Conservation (phyloP, 2,113 vertebrate species). For the Malurus alboscapulatus region DNA sequence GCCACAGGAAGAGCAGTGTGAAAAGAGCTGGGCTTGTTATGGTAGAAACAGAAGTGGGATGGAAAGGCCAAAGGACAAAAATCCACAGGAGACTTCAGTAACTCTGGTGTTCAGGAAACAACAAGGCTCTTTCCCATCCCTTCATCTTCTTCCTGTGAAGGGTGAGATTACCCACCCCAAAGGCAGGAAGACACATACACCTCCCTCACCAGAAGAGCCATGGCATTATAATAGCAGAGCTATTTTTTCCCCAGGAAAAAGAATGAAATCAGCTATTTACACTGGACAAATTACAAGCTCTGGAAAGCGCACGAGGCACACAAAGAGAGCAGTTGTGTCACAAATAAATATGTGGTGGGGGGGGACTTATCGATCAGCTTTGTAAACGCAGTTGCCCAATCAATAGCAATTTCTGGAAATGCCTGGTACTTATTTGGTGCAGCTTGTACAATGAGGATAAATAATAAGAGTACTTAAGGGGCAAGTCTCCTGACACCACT, state of each 20-base stretch:
- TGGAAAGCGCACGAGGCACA: constrained; percentile 72
- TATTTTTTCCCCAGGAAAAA: constrained; percentile 73
- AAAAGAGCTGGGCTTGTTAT: constrained; percentile 33
- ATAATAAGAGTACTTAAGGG: constrained; percentile 73
- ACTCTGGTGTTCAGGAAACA: constrained; percentile 60
- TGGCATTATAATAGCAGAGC: constrained; percentile 59
- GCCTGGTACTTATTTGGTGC: constrained; percentile 75
- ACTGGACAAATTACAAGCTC: constrained; percentile 74
- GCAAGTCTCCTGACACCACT: constrained; percentile 61
- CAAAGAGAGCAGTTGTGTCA: constrained; percentile 64
- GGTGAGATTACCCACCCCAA: constrained; percentile 51
- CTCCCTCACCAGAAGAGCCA: constrained; percentile 41
- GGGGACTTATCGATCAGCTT: constrained; percentile 77
- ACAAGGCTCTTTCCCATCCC: constrained; percentile 66
- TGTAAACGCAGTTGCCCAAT: constrained; percentile 74
- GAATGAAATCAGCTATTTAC: constrained; percentile 78
- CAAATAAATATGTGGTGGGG: constrained; percentile 70
- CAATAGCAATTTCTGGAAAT: constrained; percentile 82
- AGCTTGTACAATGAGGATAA: constrained; percentile 68
- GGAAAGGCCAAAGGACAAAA: constrained; percentile 61
- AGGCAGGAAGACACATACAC: constrained; percentile 27
- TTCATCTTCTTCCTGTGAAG: constrained; percentile 62
- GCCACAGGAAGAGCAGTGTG: constrained; percentile 45
- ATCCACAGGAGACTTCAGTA: constrained; percentile 60
- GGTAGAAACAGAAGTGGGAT: constrained; percentile 53